These are phyloP conservation scores for Thereva unica DNA, from an alignment of 2,888 invertebrate genomes.

Conservation along the genomic window DNA sequence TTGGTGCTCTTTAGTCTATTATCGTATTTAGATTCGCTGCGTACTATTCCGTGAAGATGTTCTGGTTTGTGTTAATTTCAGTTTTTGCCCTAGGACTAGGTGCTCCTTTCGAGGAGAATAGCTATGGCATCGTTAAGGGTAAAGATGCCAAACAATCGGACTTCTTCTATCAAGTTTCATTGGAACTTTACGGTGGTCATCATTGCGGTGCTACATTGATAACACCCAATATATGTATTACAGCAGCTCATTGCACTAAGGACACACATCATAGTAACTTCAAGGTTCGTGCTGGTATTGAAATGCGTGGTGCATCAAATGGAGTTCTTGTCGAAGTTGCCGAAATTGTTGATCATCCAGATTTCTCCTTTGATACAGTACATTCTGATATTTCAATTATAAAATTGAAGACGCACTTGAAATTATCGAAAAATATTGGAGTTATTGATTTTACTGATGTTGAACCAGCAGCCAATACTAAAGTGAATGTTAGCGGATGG, in stretches of 20 bases:
- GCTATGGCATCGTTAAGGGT: constrained; percentile 46
- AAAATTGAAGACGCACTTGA: constrained; percentile 57
- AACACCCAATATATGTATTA: constrained; percentile 44
- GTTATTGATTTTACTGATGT: constrained; percentile 48
- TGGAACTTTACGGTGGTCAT: constrained; percentile 35
- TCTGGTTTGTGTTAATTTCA: no score
- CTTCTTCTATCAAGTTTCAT: constrained; percentile 46
- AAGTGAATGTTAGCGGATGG: constrained; percentile 39
- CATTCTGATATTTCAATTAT: constrained; percentile 62
- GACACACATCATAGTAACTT: not conserved
- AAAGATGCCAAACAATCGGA: constrained; percentile 15
- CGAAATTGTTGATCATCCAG: constrained; percentile 27
- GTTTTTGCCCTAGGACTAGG: not conserved
- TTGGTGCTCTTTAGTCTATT: no score
- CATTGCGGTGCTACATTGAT: constrained; percentile 45
- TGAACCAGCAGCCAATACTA: constrained; percentile 7
- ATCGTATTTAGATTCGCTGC: no score
- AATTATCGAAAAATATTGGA: constrained; percentile 52
- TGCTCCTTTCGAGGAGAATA: constrained; percentile 13
- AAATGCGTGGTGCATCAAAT: not conserved
- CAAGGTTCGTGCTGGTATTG: constrained; percentile 34
- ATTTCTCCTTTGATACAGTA: constrained; percentile 5
- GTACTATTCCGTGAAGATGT: no score
- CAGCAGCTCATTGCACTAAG: constrained; percentile 46
- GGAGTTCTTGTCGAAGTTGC: constrained; percentile 2